Base-by-base conservation (phyloP, 2,113 vertebrate genomes). In the Eupsittula cactorum region DNA sequence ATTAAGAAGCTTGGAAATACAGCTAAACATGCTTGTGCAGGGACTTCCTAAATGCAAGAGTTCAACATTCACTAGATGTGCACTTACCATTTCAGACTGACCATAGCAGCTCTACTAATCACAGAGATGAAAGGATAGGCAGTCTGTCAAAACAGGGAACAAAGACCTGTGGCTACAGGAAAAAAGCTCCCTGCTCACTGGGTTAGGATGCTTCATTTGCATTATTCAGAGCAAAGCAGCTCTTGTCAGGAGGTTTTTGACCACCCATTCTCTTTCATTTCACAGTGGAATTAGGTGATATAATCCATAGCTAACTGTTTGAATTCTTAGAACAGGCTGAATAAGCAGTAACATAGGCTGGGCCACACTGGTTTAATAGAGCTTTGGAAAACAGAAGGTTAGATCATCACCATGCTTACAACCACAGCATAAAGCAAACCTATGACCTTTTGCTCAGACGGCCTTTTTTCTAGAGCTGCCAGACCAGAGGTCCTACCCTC, bases 181-280 rank as follows among this genome's bases (percentile, higher is more conserved):
- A 65, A 86, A 91, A 74, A 93, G 69, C 90, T 87, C 55, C 42
- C 90, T 50, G 76, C 68, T 77, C 11, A 70, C 42, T 82, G 70
- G 19, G 23, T 78, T 83, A 67, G 91, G 94, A 82, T 83, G 93
- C 75, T 93, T 76, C 64, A 92, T 92, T 85, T 85, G 90, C 86
- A 91, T 88, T 83, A 92, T 92, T 83, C 0, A 0, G 94, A 95
- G 80, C 84, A 86, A 96, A 92, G 93, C 42, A 75, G 80, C 71
- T 94, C 93, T 74, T 88, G 63, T 94, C 94, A 94, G 57, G 78
- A 86, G 64, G 70, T 87, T 97, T 94, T 92, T 76, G 53, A 90
- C 86, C 59, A 82, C 79, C 55, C 81, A 74, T 91, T 86, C 90
- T 81, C 82, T 93, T 71, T 42, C 59, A 88, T 92, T 97, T 82